Conservation (phyloP, 2,888 invertebrate species). For the Fragum fragum region DNA sequence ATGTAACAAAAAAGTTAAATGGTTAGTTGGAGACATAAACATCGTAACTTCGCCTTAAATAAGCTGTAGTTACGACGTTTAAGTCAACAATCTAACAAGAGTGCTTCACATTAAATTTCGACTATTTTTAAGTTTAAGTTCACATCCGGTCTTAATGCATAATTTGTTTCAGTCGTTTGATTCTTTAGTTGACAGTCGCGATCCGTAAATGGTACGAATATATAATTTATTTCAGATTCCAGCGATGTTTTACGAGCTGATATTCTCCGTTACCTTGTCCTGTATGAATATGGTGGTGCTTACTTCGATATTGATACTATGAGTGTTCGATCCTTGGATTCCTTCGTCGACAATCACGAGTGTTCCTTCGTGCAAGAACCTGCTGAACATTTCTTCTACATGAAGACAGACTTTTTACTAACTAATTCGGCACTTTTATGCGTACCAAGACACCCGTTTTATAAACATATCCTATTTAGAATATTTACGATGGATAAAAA, state of each 20-base stretch:
- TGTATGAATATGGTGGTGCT: constrained; percentile 18
- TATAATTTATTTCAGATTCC: constrained; percentile 24
- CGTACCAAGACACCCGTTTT: constrained; percentile 23
- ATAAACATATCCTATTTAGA: constrained; percentile 17
- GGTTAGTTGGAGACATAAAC: no score
- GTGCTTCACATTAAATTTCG: no score
- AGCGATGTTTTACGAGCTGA: constrained; percentile 20
- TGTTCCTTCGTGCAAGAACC: constrained; percentile 21
- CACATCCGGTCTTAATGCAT: no score
- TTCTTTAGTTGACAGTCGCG: no score
- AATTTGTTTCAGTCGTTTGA: no score
- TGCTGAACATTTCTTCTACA: constrained; percentile 24
- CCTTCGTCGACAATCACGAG: constrained; percentile 20
- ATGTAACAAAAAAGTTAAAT: no score
- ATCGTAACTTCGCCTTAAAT: no score
- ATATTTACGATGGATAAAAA: constrained; percentile 18
- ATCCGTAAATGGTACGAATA: no score
- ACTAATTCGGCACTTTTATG: constrained; percentile 15
- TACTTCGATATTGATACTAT: constrained; percentile 24
- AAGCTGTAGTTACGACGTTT: no score
- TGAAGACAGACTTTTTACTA: constrained; percentile 18
- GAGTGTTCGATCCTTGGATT: constrained; percentile 26
- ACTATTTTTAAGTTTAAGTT: no score
- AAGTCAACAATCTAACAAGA: no score
- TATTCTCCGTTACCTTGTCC: constrained; percentile 16